These are phyloP conservation scores for Miichthys miiuy DNA, from an alignment of 2,797 vertebrate genomes.

Conservation along the genomic window DNA sequence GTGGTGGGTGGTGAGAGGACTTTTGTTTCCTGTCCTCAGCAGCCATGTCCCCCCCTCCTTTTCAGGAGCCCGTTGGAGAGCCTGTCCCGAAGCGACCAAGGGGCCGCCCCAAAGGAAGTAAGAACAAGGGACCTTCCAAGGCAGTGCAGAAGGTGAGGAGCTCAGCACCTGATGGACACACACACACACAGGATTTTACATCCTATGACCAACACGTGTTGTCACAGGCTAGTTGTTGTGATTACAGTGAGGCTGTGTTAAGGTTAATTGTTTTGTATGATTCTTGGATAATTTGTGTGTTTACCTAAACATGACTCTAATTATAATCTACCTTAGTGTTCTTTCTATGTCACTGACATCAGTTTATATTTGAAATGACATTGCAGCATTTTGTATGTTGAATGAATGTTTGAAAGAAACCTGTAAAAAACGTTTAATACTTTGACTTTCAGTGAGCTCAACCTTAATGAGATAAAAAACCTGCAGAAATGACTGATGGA, in stretches of 20 bases:
- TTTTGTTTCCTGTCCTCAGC: constrained; percentile 71
- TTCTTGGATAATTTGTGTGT: not conserved
- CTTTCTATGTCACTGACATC: not conserved
- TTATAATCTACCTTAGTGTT: not conserved
- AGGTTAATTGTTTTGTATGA: not conserved
- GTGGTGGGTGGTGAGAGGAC: constrained; percentile 2
- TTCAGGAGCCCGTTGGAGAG: constrained; percentile 93
- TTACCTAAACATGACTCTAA: not conserved
- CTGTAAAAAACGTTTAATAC: not conserved
- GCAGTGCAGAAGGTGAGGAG: constrained; percentile 95
- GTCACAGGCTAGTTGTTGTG: no score
- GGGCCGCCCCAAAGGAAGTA: constrained; percentile 97
- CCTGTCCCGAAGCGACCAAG: constrained; percentile 97
- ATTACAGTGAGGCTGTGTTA: no score
- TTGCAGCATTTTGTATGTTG: not conserved
- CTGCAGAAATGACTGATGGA: not conserved
- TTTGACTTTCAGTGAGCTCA: not conserved
- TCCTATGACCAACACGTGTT: not conserved
- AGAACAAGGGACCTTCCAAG: constrained; percentile 98
- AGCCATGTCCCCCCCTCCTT: constrained; percentile 70
- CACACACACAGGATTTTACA: no score
- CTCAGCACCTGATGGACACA: constrained; percentile 24
- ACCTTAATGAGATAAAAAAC: no score
- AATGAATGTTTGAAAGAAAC: no score
- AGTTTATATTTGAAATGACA: not conserved